These are phyloP conservation scores for Colossoma macropomum DNA, from an alignment of 2,113 vertebrate species.

Conservation along the genomic window DNA sequence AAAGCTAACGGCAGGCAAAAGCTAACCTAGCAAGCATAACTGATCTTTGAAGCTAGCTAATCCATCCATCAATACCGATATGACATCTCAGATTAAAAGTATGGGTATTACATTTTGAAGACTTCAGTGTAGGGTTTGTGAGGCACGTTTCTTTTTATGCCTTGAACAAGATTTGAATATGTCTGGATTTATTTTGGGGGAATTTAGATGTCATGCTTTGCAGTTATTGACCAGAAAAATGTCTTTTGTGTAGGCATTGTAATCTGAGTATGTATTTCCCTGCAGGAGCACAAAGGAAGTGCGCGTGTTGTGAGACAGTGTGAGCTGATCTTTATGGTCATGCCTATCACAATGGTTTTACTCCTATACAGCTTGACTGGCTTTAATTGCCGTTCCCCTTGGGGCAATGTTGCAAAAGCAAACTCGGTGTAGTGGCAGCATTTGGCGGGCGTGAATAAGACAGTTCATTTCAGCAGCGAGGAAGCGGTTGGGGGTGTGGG, in stretches of 20 bases:
- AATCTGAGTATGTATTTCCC: neutral
- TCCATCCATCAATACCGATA: too few species aligned
- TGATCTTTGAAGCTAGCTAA: too few species aligned
- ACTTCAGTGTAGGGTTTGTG: too few species aligned
- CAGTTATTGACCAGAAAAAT: neutral
- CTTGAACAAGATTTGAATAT: too few species aligned
- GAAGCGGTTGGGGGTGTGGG: neutral
- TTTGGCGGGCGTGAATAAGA: constrained; percentile 16
- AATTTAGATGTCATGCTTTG: neutral
- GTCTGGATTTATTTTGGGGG: neutral
- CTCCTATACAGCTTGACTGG: constrained; percentile 58
- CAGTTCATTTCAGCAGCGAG: constrained; percentile 3
- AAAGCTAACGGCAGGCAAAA: too few species aligned
- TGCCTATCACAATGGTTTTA: constrained; percentile 60
- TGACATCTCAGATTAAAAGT: too few species aligned
- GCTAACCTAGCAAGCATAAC: too few species aligned
- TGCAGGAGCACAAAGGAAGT: neutral
- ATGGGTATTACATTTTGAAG: too few species aligned
- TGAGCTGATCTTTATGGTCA: constrained; percentile 52
- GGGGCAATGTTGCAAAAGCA: constrained; percentile 52
- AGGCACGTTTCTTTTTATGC: too few species aligned
- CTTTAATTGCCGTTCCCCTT: constrained; percentile 68
- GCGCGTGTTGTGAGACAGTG: neutral
- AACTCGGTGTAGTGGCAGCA: neutral
- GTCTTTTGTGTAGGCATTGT: neutral